Conservation (phyloP, 53 echinoderm and acorn worm genomes). For the Actinopyga echinites region DNA sequence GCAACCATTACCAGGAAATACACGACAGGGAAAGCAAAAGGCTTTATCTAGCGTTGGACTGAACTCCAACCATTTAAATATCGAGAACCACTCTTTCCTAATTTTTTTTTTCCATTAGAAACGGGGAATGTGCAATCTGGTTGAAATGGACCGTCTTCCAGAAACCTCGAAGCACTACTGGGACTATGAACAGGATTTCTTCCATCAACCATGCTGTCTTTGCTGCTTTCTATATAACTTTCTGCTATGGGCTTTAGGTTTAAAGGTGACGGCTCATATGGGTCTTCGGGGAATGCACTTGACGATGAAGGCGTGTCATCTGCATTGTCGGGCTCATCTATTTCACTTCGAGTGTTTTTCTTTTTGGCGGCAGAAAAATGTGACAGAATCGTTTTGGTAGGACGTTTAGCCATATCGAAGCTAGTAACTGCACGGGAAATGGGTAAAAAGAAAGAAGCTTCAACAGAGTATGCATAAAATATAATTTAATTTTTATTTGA, state of each 20-base stretch:
- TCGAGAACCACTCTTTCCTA: neutral
- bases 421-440: no score
- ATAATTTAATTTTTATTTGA: no score
- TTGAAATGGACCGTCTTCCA: slow-evolving; percentile 4
- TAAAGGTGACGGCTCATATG: neutral
- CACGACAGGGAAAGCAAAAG: slow-evolving; percentile 43
- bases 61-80: neutral
- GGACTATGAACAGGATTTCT: neutral
- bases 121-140: neutral
- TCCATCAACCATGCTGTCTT: neutral
- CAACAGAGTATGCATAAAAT: no score
- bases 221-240: neutral
- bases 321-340: no score
- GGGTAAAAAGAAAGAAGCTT: no score
- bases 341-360: no score
- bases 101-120: neutral
- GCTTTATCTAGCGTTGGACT: slow-evolving; percentile 3
- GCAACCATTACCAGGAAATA: slow-evolving; percentile 19
- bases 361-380: no score
- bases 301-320: no score
- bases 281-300: neutral
- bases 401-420: no score
- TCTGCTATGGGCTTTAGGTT: neutral
- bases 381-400: no score
- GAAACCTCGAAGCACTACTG: neutral